Evolutionary conservation across 2,888 invertebrate genomes (phyloP), one percentile per base, ranked within the genome.

Genomic region (Panzeria rudis): DNA sequence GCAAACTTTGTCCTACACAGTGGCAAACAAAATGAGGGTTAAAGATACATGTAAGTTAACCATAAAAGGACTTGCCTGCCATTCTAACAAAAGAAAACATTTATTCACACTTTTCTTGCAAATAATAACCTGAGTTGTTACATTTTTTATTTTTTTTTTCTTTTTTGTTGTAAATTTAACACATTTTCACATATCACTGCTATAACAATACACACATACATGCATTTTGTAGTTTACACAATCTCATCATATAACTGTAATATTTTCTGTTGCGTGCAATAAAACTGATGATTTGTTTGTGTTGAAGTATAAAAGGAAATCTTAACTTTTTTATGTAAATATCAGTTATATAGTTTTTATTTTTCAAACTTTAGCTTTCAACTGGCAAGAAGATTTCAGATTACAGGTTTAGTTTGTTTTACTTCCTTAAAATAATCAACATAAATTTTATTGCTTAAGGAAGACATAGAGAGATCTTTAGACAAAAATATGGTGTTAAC

Each of bases 181-280:
- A 61, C 35, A 52, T 13, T 11, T n/a, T 44, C 17, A 23, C 50
- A 50, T 6, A 52, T 47, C 3, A 17, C 6, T 17, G 47, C 47
- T 47, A 1, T n/a, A 2, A n/a, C 11, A 61, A 29, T 17, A 29
- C 25, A 13, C 13, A 15, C 13, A 13, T 1, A 11, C 29, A 35
- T 7, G 13, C 2, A 6, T 1, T 23, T 32, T 50, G 11, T 9
- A 32, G 9, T 50, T 35, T 7, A 68, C 17, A 25, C 38, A 52
- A 35, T 11, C n/a, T n/a, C 38, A n/a, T 64, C 17, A 50, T 50
- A 17, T 6, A 32, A 17, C 13, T 54, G 62, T 29, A 54, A 47
- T 23, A 62, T 61, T 62, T 68, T 76, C 13, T 9, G 50, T 66
- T 80, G 79, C 79, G 79, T 84, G 72, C 61, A 59, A 76, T 72